These are phyloP conservation scores for Murina feae DNA, from an alignment of 2,113 vertebrate genomes.

Conservation along the genomic window DNA sequence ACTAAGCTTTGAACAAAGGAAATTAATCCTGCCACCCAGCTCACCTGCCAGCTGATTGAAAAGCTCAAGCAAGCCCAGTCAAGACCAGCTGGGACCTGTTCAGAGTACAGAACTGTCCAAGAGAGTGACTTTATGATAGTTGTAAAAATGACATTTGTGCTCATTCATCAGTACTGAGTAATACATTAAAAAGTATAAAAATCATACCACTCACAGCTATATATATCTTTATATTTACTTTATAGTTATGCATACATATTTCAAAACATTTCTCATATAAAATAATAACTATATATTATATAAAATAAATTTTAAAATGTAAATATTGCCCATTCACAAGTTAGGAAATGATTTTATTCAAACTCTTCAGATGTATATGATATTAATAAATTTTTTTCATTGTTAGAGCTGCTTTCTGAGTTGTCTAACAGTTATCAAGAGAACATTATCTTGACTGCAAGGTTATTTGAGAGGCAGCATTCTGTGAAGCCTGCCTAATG, in stretches of 20 bases:
- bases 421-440: not conserved
- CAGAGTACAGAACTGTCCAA: not conserved
- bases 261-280: not conserved
- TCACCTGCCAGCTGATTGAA: not conserved
- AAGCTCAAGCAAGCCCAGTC: not conserved
- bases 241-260: not conserved
- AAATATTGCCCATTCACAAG: not conserved
- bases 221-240: not conserved
- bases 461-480: not conserved
- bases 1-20: not conserved
- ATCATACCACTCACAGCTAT: not conserved
- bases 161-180: not conserved
- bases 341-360: not conserved
- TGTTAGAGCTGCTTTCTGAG: not conserved
- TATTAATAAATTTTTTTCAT: not conserved
- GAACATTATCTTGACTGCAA: not conserved
- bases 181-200: not conserved
- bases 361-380: not conserved
- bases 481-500: not conserved
- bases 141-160: not conserved
- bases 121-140: not conserved
- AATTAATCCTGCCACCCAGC: not conserved
- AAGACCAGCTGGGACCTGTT: not conserved
- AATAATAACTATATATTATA: not conserved
- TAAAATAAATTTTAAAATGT: not conserved